These are phyloP conservation scores for Ictalurus punctatus DNA, from an alignment of 2,113 vertebrate genomes.

Conservation along the genomic window DNA sequence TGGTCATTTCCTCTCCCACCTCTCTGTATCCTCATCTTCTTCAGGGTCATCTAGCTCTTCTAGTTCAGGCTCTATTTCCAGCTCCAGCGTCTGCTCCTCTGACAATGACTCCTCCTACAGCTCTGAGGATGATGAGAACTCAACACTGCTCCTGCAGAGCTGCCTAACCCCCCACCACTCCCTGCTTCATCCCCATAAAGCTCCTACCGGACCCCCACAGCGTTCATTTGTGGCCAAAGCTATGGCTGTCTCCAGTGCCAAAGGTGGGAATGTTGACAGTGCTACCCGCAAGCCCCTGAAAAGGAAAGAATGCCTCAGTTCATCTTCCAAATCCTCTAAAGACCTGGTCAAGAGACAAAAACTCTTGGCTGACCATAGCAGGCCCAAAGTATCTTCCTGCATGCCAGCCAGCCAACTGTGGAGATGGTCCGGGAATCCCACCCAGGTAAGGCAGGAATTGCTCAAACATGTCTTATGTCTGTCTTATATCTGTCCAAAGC, in stretches of 20 bases:
- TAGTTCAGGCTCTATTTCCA: conserved; percentile 89
- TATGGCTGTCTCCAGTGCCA: conserved; percentile 72
- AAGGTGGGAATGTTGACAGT: conserved; percentile 66
- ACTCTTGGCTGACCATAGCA: conserved; percentile 83
- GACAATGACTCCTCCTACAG: conserved; percentile 95
- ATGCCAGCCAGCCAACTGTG: conserved; percentile 88
- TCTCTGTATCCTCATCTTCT: conserved; percentile 91
- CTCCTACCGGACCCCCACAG: conserved; percentile 74
- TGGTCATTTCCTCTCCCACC: conserved; percentile 85
- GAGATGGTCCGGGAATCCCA: conserved; percentile 96
- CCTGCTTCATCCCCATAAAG: conserved; percentile 79
- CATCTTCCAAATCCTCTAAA: conserved; percentile 77
- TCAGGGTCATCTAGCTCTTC: conserved; percentile 92
- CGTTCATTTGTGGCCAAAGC: conserved; percentile 89
- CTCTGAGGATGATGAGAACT: conserved; percentile 92
- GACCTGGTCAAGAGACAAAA: conserved; percentile 88
- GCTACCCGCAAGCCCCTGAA: conserved; percentile 73
- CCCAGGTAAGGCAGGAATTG: conserved; percentile 78
- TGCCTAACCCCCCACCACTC: conserved; percentile 87
- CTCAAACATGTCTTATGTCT: neutral
- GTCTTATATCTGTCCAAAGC: neutral
- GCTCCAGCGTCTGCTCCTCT: conserved; percentile 92
- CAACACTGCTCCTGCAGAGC: conserved; percentile 86
- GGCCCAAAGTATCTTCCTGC: conserved; percentile 89
- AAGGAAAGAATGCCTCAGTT: conserved; percentile 81